Evolutionary conservation across 1,140 invertebrate genomes (phyloP).

Genomic region (Eupeodes corollae): DNA sequence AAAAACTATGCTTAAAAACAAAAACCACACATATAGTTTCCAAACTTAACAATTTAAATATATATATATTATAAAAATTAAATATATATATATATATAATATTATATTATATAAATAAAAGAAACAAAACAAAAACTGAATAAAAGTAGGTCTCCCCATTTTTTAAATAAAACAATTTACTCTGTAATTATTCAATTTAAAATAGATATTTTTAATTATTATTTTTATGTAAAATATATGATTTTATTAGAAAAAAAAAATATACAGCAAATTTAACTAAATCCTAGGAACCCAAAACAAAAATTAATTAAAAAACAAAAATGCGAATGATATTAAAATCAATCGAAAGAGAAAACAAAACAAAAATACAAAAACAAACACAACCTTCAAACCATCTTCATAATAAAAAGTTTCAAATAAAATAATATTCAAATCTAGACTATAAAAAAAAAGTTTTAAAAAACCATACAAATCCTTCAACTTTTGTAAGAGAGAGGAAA

Average conservation of each 20-base stretch:
- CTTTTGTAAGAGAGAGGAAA: no score
- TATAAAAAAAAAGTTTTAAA: constrained; percentile 3
- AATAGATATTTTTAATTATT: no score
- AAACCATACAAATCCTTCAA: background rate
- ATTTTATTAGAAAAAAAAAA: background rate
- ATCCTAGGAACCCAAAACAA: background rate
- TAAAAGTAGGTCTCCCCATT: no score
- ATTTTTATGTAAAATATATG: background rate
- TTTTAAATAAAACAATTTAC: no score
- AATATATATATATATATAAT: no score
- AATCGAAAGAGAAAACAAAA: background rate
- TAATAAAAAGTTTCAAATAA: constrained; percentile 10
- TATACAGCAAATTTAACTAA: background rate
- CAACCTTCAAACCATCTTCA: constrained; percentile 15
- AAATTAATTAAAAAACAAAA: background rate
- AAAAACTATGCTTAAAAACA: no score
- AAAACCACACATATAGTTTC: no score
- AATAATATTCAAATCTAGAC: constrained; percentile 6
- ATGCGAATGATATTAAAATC: background rate
- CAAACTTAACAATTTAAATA: no score
- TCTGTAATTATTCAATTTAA: no score
- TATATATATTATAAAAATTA: no score
- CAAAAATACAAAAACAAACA: constrained; percentile 15
- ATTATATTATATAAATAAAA: no score
- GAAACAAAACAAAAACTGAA: no score